A percentile compares a stretch with the other conserved stretches of the same genome.
These are phyloP conservation scores for Catharus fuscescens DNA, from an alignment of 2,113 vertebrate species.

Conservation along the genomic window DNA sequence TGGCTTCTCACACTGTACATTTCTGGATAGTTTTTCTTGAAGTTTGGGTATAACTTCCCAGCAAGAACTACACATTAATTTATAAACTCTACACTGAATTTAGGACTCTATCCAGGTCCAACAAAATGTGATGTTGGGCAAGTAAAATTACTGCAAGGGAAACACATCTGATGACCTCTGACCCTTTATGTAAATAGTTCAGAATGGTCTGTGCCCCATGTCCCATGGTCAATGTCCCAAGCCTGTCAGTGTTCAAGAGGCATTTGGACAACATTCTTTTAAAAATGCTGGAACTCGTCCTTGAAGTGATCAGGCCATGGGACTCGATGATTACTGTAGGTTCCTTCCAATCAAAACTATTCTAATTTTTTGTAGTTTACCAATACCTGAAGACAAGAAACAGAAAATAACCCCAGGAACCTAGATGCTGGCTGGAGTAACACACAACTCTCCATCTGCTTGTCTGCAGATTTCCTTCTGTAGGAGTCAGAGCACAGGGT, in stretches of 20 bases:
- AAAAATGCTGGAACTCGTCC: background rate
- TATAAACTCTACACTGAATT: background rate
- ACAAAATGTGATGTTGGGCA: fast-evolving
- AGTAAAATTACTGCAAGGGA: background rate
- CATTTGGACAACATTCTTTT: background rate
- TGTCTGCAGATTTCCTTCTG: background rate
- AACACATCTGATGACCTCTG: background rate
- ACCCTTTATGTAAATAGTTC: background rate
- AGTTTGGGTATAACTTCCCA: background rate
- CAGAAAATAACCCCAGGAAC: background rate
- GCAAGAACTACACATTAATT: background rate
- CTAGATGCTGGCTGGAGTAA: background rate
- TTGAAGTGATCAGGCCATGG: background rate
- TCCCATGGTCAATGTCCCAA: background rate
- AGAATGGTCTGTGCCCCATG: background rate
- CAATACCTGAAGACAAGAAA: background rate
- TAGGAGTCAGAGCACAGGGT: background rate
- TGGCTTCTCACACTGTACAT: background rate
- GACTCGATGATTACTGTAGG: fast-evolving
- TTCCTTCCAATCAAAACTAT: background rate
- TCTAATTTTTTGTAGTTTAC: background rate
- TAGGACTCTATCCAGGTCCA: background rate
- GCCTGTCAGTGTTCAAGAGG: background rate
- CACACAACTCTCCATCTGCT: fast-evolving
- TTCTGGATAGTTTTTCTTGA: background rate